Evolutionary conservation across 1,140 invertebrate genomes (phyloP).

Genomic region (Tribolium madens): DNA sequence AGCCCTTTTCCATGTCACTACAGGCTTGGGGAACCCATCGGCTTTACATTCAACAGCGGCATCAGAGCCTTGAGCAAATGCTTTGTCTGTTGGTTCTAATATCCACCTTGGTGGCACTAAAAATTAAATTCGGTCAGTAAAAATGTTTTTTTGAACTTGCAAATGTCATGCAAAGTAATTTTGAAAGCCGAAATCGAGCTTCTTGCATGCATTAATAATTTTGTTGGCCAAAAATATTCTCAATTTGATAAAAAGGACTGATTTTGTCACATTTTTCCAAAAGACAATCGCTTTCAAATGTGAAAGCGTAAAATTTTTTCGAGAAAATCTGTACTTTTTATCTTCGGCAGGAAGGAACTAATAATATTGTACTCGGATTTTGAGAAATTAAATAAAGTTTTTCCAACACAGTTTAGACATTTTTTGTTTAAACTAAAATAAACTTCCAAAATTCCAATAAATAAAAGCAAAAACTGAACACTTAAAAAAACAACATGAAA

Average conservation of each 20-base stretch:
- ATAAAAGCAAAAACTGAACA: no score
- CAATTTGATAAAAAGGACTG: conserved; percentile 14
- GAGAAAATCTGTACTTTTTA: not conserved
- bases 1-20: conserved; percentile 95
- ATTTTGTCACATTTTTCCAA: no score
- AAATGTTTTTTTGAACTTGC: not conserved
- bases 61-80: conserved; percentile 92
- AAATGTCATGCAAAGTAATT: conserved; percentile 44
- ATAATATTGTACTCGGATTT: conserved; percentile 2
- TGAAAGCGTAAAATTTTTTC: not conserved
- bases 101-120: conserved; percentile 97
- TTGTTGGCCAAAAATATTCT: conserved; percentile 13
- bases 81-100: conserved; percentile 93
- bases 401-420: no score
- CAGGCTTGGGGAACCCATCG: conserved; percentile 93
- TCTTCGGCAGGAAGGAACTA: not conserved
- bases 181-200: conserved; percentile 25
- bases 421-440: no score
- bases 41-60: conserved; percentile 95
- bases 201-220: conserved; percentile 44
- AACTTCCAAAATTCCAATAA: no score
- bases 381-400: no score
- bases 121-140: conserved; percentile 55
- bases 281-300: no score
- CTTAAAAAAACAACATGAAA: no score